Percentiles rank a stretch among this genome's conserved stretches.
phyloP scores from a whole-genome alignment of 2,113 vertebrate genomes.

The Scalopus aquaticus region DNA sequence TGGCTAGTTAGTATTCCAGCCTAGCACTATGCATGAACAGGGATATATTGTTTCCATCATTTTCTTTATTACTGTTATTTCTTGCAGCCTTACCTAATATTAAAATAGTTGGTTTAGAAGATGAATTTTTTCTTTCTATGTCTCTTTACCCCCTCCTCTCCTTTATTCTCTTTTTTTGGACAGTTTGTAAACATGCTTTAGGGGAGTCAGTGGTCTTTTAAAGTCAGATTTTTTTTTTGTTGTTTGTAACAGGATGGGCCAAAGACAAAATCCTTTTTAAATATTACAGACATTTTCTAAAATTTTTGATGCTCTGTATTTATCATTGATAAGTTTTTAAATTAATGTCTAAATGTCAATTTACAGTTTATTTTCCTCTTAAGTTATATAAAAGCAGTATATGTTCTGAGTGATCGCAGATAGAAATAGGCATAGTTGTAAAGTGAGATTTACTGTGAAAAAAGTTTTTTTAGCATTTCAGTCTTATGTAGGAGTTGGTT shows the following conservation, averaged over 20 bases:
- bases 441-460: neutral
- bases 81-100: neutral
- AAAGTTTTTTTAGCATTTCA: neutral
- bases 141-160: fast-evolving
- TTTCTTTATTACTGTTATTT: constrained; percentile 18
- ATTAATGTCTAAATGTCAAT: neutral
- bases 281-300: constrained; percentile 10
- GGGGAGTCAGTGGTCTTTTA: neutral
- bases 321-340: neutral
- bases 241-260: neutral
- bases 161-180: neutral
- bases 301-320: neutral
- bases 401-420: neutral
- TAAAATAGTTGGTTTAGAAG: neutral
- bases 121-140: neutral
- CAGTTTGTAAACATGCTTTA: constrained; percentile 26
- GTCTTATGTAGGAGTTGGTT: neutral
- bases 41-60: neutral
- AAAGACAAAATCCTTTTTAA: constrained; percentile 32
- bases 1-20: neutral
- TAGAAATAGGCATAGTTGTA: constrained; percentile 5
- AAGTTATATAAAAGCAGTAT: neutral
- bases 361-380: neutral
- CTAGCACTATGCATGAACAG: neutral
- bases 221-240: too few relatives aligned